Evolutionary conservation across 2,797 vertebrate genomes (phyloP), one percentile per base, ranked within the genome.

Genomic region (Poeciliopsis infans): DNA sequence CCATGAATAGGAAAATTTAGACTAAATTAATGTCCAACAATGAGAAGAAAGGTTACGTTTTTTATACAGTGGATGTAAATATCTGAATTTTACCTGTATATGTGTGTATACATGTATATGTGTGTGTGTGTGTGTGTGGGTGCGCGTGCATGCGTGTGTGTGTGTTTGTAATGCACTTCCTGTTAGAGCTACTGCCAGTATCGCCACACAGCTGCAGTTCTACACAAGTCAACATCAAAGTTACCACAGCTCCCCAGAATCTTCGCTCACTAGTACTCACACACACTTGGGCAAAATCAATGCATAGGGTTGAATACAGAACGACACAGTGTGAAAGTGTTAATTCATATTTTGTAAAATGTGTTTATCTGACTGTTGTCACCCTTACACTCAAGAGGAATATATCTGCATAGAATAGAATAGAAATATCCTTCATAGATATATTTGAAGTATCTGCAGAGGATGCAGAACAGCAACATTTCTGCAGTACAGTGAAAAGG

Each of bases 141-240:
- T 2, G 33, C 2, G 33, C 33, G 36, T 39, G 36, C 4, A 13
- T 74, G 78, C 76, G 69, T 74, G 81, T 78, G 73, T 72, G 43
- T 68, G 20, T 41, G 20, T 41, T 23, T 68, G 20, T 41, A 25
- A 68, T 68, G 18, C 18, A 25, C 33, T 23, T 68, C 8, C 41
- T 68, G 36, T 71, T 86, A 87, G 82, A 87, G 84, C 69, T 0
- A 2, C 4, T 78, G 86, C 86, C 86, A 89, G 76, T 5, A 3
- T 76, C 77, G 72, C 51, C 18, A 78, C 73, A 83, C 47, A 71
- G 80, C 77, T 41, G 64, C 36, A 41, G 36, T 66, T 36, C 15
- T 83, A 79, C 84, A 72, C 80, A 79, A 79, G 68, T 70, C 83
- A 46, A 68, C 64, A 68, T 41, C 36, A 68, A 68, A 68, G 36